Evolutionary conservation across 2,797 vertebrate species (phyloP).

Genomic region (Galago senegalensis): DNA sequence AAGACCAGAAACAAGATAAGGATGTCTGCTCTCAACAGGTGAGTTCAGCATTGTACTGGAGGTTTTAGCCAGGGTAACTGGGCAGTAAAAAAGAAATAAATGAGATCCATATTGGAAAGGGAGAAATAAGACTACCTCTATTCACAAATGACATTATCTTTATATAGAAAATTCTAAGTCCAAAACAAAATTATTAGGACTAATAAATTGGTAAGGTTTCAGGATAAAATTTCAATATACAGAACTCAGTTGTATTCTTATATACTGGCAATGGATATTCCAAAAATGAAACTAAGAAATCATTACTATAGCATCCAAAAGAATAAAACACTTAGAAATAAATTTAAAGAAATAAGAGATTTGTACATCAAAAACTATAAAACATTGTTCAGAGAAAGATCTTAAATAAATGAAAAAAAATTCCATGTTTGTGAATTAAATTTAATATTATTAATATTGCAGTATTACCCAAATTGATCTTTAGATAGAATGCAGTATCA

Average conservation of each 20-base stretch:
- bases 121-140: neutral
- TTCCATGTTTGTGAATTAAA: neutral
- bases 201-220: neutral
- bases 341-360: neutral
- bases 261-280: neutral
- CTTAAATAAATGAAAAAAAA: neutral
- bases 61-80: neutral
- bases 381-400: neutral
- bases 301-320: neutral
- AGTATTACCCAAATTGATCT: neutral
- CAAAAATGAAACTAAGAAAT: conserved; percentile 42
- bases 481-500: neutral
- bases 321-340: conserved; percentile 9
- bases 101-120: neutral
- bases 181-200: neutral
- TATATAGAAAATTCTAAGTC: neutral
- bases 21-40: neutral
- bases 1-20: conserved; percentile 1
- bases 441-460: conserved; percentile 26
- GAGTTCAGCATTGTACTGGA: neutral
- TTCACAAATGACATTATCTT: neutral
- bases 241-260: neutral
- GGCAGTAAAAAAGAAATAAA: conserved; percentile 25
- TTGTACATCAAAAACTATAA: neutral
- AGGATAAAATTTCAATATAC: neutral